Base-by-base conservation (phyloP, 1,140 invertebrate genomes). In the Paraescarpia echinospica region DNA sequence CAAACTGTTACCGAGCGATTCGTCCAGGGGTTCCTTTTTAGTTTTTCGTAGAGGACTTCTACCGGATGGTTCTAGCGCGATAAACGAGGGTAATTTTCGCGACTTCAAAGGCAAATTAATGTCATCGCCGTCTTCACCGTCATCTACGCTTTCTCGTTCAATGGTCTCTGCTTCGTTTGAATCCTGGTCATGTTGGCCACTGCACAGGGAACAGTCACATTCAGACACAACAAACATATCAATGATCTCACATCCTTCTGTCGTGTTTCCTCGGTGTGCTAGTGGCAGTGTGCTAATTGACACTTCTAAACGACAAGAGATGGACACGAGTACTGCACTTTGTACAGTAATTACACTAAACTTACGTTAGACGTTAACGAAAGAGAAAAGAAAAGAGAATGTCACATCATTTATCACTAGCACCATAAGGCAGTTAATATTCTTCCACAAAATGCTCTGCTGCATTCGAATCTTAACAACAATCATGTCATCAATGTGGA, bases 51-150 rank as follows among this genome's bases (percentile, higher is more conserved):
- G 12, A 27, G 59, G 59, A 27, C 59, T 77, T 77, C 59, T 77
- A 77, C 59, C 27, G 59, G 59, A 27, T 31, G 59, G 22, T 77
- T 77, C 34, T 90, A 90, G 89, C 35, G 89, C 34, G 33, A 90
- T 90, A 90, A 18, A 90, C 33, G 89, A 90, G 27, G 89, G 89
- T 33, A 90, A 35, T 90, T 90, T 90, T 90, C 89, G 89, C 1
- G 33, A 34, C 35, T 35, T 35, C 35, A 90, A 35, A 34, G 89
- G 89, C 89, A 90, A 90, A 34, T 90, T 35, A 90, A 90, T 90
- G 89, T 90, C 89, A 33, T 90, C 89, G 34, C n/a, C 34, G 18
- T 90, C 89, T 31, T 90, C 89, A 18, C 33, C 5, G 35, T 35
- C 27, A 33, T 77, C 59, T 31, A 14, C 8, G 59, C 59, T 77